A percentile compares a stretch with the other conserved stretches of the same genome.
These are phyloP conservation scores for Drosophila kurseongensis DNA, from an alignment of 1,140 invertebrate genomes.

Conservation along the genomic window DNA sequence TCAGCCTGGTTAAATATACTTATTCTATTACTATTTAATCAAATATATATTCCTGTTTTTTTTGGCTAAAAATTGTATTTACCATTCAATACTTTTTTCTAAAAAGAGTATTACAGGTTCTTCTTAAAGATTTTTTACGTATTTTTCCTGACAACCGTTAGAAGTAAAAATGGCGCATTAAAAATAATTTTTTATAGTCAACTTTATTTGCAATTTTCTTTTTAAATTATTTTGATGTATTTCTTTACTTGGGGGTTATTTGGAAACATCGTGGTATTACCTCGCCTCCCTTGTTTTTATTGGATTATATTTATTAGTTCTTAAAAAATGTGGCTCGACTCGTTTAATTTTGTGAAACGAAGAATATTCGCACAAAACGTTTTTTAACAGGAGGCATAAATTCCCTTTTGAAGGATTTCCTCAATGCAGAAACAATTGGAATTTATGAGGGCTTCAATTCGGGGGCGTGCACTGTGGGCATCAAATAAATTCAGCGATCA, in stretches of 20 bases:
- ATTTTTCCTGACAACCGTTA: constrained; percentile 18
- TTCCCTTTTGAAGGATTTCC: constrained; percentile 59
- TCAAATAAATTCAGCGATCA: constrained; percentile 79
- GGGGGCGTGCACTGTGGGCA: constrained; percentile 54
- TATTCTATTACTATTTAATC: too few relatives aligned
- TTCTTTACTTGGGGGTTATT: constrained; percentile 20
- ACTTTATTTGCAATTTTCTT: constrained; percentile 67
- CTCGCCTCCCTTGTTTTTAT: constrained; percentile 31
- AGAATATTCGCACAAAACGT: constrained; percentile 43
- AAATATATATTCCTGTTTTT: too few relatives aligned
- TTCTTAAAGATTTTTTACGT: neutral
- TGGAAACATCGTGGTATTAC: constrained; percentile 17
- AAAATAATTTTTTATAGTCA: constrained; percentile 72
- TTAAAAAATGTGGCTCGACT: constrained; percentile 54
- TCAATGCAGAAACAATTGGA: constrained; percentile 63
- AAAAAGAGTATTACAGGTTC: neutral
- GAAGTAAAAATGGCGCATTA: constrained; percentile 67
- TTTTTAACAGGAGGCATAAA: constrained; percentile 76
- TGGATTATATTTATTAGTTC: constrained; percentile 35
- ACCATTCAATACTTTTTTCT: neutral
- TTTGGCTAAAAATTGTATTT: too few relatives aligned
- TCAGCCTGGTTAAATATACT: too few relatives aligned
- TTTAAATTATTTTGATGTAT: constrained; percentile 39
- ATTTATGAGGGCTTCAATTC: constrained; percentile 41
- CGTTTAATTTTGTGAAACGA: constrained; percentile 65